These are phyloP conservation scores for Drosophila borborema DNA, from an alignment of 2,888 invertebrate species.

Conservation along the genomic window DNA sequence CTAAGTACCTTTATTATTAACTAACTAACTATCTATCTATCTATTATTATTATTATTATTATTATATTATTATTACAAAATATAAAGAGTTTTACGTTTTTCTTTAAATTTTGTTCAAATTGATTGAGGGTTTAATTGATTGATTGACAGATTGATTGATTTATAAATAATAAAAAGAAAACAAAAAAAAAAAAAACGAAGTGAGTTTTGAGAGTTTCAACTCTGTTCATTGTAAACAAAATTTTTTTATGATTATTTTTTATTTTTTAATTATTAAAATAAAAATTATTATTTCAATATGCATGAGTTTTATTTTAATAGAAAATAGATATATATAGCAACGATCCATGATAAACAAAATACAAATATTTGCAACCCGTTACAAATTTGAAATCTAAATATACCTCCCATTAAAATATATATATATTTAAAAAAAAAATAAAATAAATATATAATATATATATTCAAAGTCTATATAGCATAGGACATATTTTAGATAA, in stretches of 20 bases:
- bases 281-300: slow-evolving; percentile 80
- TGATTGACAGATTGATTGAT: slow-evolving; percentile 39
- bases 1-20: slow-evolving; percentile 77
- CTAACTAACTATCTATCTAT: slow-evolving; percentile 33
- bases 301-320: slow-evolving; percentile 74
- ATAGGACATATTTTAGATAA: slow-evolving; percentile 74
- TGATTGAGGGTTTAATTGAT: slow-evolving; percentile 34
- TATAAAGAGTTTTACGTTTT: slow-evolving; percentile 41
- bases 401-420: slow-evolving; percentile 71
- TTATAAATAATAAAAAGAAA: slow-evolving; percentile 38
- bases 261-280: slow-evolving; percentile 80
- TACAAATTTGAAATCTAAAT: slow-evolving; percentile 80
- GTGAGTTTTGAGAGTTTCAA: slow-evolving; percentile 73
- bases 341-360: slow-evolving; percentile 55
- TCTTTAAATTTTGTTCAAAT: slow-evolving; percentile 56
- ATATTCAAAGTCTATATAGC: slow-evolving; percentile 54
- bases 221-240: slow-evolving; percentile 78
- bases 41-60: slow-evolving; percentile 41
- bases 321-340: slow-evolving; percentile 8
- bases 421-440: slow-evolving; percentile 32
- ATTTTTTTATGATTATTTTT: slow-evolving; percentile 77
- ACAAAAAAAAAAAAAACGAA: slow-evolving; percentile 23
- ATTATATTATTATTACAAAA: slow-evolving; percentile 17
- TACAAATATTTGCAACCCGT: slow-evolving; percentile 78
- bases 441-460: slow-evolving; percentile 31